These are phyloP conservation scores for Hirtodrosophila histrioides DNA, from an alignment of 2,888 invertebrate species.

Conservation along the genomic window DNA sequence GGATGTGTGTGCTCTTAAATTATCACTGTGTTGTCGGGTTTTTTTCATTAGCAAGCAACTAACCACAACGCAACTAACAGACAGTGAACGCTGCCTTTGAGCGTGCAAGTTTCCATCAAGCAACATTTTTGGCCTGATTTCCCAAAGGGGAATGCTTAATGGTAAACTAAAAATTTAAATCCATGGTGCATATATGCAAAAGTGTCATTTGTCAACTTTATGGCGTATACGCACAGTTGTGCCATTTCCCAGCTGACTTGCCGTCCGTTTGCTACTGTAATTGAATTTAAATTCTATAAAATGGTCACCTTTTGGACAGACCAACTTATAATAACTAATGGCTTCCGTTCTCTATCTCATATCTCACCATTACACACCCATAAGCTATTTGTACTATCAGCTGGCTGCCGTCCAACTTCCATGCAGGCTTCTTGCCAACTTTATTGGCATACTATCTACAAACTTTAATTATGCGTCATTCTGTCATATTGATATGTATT, in stretches of 20 bases:
- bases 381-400: conserved; percentile 39
- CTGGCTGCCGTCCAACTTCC: conserved; percentile 61
- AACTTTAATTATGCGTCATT: conserved; percentile 66
- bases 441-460: conserved; percentile 58
- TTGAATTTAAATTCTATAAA: conserved; percentile 32
- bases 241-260: conserved; percentile 10
- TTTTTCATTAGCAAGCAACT: conserved; percentile 49
- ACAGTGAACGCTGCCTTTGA: conserved; percentile 9
- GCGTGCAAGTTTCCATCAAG: conserved; percentile 38
- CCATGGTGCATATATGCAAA: conserved; percentile 1
- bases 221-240: conserved; percentile 30
- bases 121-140: conserved; percentile 67
- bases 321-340: conserved; percentile 44
- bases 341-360: conserved; percentile 31
- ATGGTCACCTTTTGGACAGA: conserved; percentile 3
- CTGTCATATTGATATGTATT: conserved; percentile 38
- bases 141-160: conserved; percentile 54
- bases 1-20: conserved; percentile 43
- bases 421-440: conserved; percentile 46
- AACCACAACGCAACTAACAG: conserved; percentile 20
- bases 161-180: conserved; percentile 30
- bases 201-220: conserved; percentile 10
- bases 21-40: conserved; percentile 30
- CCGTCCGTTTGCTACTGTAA: conserved; percentile 3
- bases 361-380: conserved; percentile 6